Conservation (phyloP, 1,140 invertebrate species). For the Battus philenor region DNA sequence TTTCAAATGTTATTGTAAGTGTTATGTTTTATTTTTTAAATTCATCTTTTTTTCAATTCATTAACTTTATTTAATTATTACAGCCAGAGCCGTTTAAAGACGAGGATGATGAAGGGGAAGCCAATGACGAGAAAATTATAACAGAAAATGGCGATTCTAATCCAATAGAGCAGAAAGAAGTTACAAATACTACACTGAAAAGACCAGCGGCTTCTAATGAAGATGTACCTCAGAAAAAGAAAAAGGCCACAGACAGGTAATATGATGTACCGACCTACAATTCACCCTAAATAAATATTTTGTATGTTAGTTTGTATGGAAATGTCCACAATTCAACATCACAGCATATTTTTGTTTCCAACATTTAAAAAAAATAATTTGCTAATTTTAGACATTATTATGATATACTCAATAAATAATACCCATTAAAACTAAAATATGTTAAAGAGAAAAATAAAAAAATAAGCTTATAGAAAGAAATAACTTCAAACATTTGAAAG, state of each 20-base stretch:
- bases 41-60: conserved; percentile 4
- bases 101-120: conserved; percentile 73
- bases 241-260: conserved; percentile 12
- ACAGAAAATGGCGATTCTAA: conserved; percentile 42
- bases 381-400: too few species aligned
- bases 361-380: too few species aligned
- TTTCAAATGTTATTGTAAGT: conserved; percentile 88
- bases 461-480: too few species aligned
- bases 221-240: conserved; percentile 29
- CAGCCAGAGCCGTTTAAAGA: conserved; percentile 72
- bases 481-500: too few species aligned
- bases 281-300: too few species aligned
- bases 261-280: too few species aligned
- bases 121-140: conserved; percentile 29
- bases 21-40: conserved; percentile 14
- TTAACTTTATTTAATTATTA: conserved; percentile 22
- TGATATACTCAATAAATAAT: too few species aligned
- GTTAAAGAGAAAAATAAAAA: too few species aligned
- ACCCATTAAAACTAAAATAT: too few species aligned
- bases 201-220: conserved; percentile 31
- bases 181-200: conserved; percentile 41
- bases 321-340: too few species aligned
- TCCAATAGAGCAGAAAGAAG: conserved; percentile 27
- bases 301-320: too few species aligned
- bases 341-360: too few species aligned